Evolutionary conservation across 2,888 invertebrate species (phyloP), one percentile per base, ranked within the genome.

Genomic region (Lycocerus yunnanus): DNA sequence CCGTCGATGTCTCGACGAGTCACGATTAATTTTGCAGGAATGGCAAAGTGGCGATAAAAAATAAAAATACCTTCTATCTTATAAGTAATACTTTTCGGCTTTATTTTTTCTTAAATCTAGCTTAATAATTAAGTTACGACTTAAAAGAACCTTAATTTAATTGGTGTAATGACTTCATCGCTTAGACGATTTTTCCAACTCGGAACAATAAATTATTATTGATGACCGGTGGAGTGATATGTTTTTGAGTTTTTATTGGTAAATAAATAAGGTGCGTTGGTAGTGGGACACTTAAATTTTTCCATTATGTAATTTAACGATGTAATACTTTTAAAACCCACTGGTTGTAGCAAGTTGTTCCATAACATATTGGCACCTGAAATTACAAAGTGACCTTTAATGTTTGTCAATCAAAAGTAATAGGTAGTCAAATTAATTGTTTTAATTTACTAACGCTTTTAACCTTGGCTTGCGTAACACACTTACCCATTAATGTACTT

Each of bases 281-380:
- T 79, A 0, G 88, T 87, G 0, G 93, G 93, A 76, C 93, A 93
- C 69, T 88, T 85, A 83, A 93, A 90, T 18, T 87, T 88, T 66
- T 91, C 89, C 84, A 93, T 86, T 69, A 93, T 86, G 14, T 89
- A 86, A 0, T 91, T 90, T n/a, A 91, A 85, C 9, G 86, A 88
- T 67, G 84, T 85, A 68, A 88, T 88, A 0, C 91, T 90, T 84
- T 93, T 93, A 79, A 89, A 88, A 20, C 93, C 93, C 3, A 93
- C 90, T 0, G 93, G 93, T 82, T 93, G 91, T 16, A 93, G 84
- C 75, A 93, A 88, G 83, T 93, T 93, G 87, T 93, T 93, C 93
- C 93, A 93, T 0, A 93, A 86, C 58, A 93, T 88, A 83, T 93
- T 93, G 0, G 93, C 93, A 60, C 90, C 93, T 93, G 87, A 83